These are phyloP conservation scores for Acanthopagrus latus DNA, from an alignment of 2,797 vertebrate species.

Conservation along the genomic window DNA sequence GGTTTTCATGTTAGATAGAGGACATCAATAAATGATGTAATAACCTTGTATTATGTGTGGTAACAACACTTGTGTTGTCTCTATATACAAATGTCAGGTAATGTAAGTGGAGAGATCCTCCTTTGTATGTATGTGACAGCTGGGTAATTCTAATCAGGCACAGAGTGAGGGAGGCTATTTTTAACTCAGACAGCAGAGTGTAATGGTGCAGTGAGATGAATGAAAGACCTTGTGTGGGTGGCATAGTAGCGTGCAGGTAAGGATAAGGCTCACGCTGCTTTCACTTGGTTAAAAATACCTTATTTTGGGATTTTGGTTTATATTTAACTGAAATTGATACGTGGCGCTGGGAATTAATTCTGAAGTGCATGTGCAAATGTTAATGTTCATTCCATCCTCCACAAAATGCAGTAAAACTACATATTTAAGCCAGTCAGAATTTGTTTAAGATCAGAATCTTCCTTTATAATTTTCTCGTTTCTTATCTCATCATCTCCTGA, in stretches of 20 bases:
- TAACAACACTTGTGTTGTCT: conserved; percentile 23
- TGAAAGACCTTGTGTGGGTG: conserved; percentile 73
- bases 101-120: conserved; percentile 45
- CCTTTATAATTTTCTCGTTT: not conserved
- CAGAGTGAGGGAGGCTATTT: conserved; percentile 80
- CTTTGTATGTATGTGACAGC: conserved; percentile 69
- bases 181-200: conserved; percentile 80
- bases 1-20: conserved; percentile 32
- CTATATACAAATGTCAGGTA: conserved; percentile 37
- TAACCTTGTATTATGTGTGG: conserved; percentile 39
- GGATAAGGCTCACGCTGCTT: conserved; percentile 41
- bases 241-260: conserved; percentile 68
- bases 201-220: conserved; percentile 82
- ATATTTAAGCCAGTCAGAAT: not conserved
- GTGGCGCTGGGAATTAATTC: not conserved
- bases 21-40: conserved; percentile 41
- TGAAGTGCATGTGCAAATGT: not conserved
- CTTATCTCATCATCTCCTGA: too few relatives aligned
- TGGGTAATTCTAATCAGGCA: conserved; percentile 78
- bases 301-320: not conserved
- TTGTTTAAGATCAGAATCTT: not conserved
- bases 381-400: not conserved
- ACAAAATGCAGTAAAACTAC: not conserved
- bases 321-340: not conserved
- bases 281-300: conserved; percentile 23